These are phyloP conservation scores for Ricordea florida DNA, from an alignment of 92 coral and sea anemone species.

Conservation along the genomic window DNA sequence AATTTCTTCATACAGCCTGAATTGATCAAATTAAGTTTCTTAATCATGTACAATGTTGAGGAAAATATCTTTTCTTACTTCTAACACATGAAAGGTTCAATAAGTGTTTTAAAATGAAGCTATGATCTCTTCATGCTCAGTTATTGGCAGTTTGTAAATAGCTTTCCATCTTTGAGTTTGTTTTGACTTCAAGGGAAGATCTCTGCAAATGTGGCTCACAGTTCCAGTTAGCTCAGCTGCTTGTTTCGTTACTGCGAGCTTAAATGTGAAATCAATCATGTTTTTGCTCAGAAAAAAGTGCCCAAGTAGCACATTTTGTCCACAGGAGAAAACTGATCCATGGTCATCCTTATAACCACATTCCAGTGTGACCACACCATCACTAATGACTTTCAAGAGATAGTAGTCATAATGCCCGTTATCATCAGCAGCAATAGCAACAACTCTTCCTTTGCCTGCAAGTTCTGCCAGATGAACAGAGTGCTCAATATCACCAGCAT, in stretches of 20 bases:
- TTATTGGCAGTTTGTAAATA: background rate
- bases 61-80: too few species aligned
- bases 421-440: constrained; percentile 52
- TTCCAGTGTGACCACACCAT: constrained; percentile 43
- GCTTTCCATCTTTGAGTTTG: too few species aligned
- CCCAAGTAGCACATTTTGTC: constrained; percentile 18
- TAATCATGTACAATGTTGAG: too few species aligned
- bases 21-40: too few species aligned
- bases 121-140: background rate
- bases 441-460: constrained; percentile 10
- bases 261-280: constrained; percentile 36
- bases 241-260: constrained; percentile 4
- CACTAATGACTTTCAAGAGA: constrained; percentile 40
- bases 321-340: constrained; percentile 14
- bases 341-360: constrained; percentile 32
- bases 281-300: constrained; percentile 35
- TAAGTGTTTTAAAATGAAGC: background rate
- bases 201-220: background rate
- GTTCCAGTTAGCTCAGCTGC: constrained; percentile 37
- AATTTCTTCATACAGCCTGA: too few species aligned
- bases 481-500: constrained; percentile 20
- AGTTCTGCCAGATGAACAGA: constrained; percentile 12
- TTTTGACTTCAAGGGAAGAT: background rate
- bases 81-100: too few species aligned
- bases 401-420: constrained; percentile 49